Base-by-base conservation (phyloP, 2,888 invertebrate genomes). In the Dicyrtoma fusca region DNA sequence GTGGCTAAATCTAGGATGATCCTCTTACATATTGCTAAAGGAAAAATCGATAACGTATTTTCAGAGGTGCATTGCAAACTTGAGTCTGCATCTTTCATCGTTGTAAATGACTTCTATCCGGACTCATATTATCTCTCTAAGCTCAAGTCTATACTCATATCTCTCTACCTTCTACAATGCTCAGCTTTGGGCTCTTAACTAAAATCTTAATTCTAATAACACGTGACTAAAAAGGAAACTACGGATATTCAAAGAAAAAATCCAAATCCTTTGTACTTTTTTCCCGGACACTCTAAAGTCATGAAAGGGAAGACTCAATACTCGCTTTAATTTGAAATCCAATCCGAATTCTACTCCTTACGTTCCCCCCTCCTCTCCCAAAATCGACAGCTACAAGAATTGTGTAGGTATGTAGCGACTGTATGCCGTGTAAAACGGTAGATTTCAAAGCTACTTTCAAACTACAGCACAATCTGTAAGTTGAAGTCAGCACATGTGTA, bases 61-160 rank as follows among this genome's bases (percentile, higher is more conserved):
- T 59, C 45, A 59, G 68, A 68, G 68, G 59, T 68, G 68, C 68
- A 68, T 68, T 68, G 68, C 68, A 68, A 68, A 68, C 68, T 68
- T 55, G 42, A 26, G 66, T 55, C 64, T 64, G 64, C 49, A 47
- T 64, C 64, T 62, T 47, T 64, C 64, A 61, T 61, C 61, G 44
- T 61, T 8, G 44, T 61, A 61, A 42, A 61, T 44, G 42, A 44
- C 61, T 61, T 61, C 44, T 14, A 6, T 23, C 55, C 55, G 21
- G 19, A 55, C 19, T 17, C 44, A 44, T 44, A 61, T 44, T 61
- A 61, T 61, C 34, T 61, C 61, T 44, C n/a, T 42, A 34, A 26
- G 26, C 57, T n/a, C 59, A 14, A 25, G n/a, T 51, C 61, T 17
- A 10, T 44, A 26, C 61, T 13, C n/a, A n/a, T 14, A 34, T 8